Evolutionary conservation across 30 jellyfish, hydroid and myxozoan species (phyloP).

Genomic region (Aurelia aurita): DNA sequence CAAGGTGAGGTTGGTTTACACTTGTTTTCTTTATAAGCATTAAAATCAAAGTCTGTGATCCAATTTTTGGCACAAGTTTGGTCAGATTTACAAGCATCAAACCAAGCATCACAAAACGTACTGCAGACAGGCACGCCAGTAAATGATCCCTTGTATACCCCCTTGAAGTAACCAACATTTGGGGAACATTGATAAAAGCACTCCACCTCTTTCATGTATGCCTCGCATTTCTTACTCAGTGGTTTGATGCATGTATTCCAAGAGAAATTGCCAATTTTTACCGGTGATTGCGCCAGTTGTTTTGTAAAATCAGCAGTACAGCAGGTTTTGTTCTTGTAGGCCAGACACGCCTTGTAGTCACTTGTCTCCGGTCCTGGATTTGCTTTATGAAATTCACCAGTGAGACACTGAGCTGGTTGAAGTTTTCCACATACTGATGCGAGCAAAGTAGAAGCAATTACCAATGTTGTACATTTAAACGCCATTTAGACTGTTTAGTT

Average conservation of each 20-base stretch:
- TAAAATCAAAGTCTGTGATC: slow-evolving; percentile 52
- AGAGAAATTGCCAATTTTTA: slow-evolving; percentile 69
- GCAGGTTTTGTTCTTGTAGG: slow-evolving; percentile 56
- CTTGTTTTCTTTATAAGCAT: slow-evolving; percentile 27
- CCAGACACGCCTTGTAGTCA: slow-evolving; percentile 69
- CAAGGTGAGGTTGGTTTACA: slow-evolving; percentile 48
- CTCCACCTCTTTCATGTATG: slow-evolving; percentile 66
- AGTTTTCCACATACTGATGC: slow-evolving; percentile 6
- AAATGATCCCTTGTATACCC: slow-evolving; percentile 65
- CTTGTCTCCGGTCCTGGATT: slow-evolving; percentile 61
- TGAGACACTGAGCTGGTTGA: slow-evolving; percentile 31
- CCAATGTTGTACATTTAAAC: too few species aligned
- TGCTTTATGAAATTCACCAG: slow-evolving; percentile 48
- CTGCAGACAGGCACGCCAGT: slow-evolving; percentile 70
- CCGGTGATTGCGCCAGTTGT: slow-evolving; percentile 38
- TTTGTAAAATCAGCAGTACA: slow-evolving; percentile 73
- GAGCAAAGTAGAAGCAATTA: too few species aligned
- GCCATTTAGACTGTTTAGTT: too few species aligned
- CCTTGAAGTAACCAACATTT: slow-evolving; percentile 80
- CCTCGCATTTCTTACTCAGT: slow-evolving; percentile 39
- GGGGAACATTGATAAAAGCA: slow-evolving; percentile 85
- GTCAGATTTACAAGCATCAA: slow-evolving; percentile 70
- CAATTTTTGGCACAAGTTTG: slow-evolving; percentile 71
- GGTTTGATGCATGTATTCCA: slow-evolving; percentile 52
- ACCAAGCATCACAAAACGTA: slow-evolving; percentile 74